phyloP scores from a whole-genome alignment of 2,797 vertebrate species.

The Craterocephalus amniculus region DNA sequence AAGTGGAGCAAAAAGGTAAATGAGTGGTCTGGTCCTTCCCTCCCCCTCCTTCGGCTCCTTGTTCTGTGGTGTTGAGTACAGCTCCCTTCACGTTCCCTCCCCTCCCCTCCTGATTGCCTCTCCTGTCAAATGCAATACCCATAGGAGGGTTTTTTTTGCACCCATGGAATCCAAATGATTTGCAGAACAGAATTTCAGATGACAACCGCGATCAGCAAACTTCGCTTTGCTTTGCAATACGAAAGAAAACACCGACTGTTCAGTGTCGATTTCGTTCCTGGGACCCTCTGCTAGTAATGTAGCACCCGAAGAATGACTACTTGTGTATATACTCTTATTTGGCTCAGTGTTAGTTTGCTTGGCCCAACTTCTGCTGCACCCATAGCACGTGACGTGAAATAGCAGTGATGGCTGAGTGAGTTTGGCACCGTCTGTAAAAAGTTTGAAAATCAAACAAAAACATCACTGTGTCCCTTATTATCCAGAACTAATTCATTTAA shows the following conservation, averaged over 20 bases:
- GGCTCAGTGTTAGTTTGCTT: conserved; percentile 72
- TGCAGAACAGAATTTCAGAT: conserved; percentile 65
- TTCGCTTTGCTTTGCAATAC: conserved; percentile 48
- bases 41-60: conserved; percentile 89
- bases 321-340: conserved; percentile 57
- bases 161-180: conserved; percentile 73
- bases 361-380: conserved; percentile 73
- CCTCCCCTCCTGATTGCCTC: conserved; percentile 70
- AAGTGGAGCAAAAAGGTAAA: conserved; percentile 99
- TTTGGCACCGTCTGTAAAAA: conserved; percentile 62
- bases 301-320: conserved; percentile 58
- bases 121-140: conserved; percentile 74
- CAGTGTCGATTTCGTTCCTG: conserved; percentile 68
- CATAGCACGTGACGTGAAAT: conserved; percentile 78
- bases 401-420: conserved; percentile 84
- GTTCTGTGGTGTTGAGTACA: conserved; percentile 97
- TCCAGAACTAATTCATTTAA: conserved; percentile 66
- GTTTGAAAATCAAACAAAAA: conserved; percentile 41
- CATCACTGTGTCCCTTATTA: conserved; percentile 48
- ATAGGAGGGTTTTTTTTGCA: conserved; percentile 79
- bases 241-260: conserved; percentile 65
- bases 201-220: conserved; percentile 58
- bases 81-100: conserved; percentile 67
- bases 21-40: conserved; percentile 91
- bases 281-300: conserved; percentile 49